phyloP scores from a whole-genome alignment of 1,140 invertebrate species.

The Druon quercuslanigerum region DNA sequence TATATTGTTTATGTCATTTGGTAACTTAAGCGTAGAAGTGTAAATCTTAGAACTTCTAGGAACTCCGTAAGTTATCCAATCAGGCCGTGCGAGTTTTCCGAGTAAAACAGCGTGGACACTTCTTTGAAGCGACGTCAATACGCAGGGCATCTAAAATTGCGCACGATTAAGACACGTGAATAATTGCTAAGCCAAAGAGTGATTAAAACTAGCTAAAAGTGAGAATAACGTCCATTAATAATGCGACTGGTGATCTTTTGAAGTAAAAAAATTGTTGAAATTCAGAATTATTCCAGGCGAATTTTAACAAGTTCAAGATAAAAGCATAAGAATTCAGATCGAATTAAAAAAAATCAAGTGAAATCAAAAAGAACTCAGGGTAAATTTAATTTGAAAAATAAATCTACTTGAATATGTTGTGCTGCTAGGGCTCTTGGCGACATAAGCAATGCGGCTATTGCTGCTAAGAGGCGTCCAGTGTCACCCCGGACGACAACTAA shows the following conservation, averaged over 20 bases:
- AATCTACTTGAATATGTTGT: slow-evolving; percentile 86
- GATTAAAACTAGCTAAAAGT: no score
- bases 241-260: no score
- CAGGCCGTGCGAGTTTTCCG: slow-evolving; percentile 87
- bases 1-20: slow-evolving; percentile 74
- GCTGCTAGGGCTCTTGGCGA: slow-evolving; percentile 84
- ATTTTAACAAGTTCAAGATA: no score
- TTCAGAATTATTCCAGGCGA: no score
- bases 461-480: slow-evolving; percentile 92
- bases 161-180: slow-evolving; percentile 30
- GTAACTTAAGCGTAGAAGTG: slow-evolving; percentile 80
- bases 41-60: slow-evolving; percentile 85
- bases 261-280: no score
- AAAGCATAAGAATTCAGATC: neutral
- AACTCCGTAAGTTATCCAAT: slow-evolving; percentile 92
- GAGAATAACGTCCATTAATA: no score
- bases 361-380: no score
- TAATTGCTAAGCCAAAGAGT: no score
- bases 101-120: slow-evolving; percentile 92
- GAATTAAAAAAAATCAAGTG: neutral
- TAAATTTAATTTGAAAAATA: slow-evolving; percentile 21
- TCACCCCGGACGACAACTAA: slow-evolving; percentile 94
- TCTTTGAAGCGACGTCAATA: slow-evolving; percentile 90
- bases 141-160: slow-evolving; percentile 85
- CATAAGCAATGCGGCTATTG: slow-evolving; percentile 92